These are phyloP conservation scores for Blastobasis lacticolella DNA, from an alignment of 2,888 invertebrate species.

Conservation along the genomic window DNA sequence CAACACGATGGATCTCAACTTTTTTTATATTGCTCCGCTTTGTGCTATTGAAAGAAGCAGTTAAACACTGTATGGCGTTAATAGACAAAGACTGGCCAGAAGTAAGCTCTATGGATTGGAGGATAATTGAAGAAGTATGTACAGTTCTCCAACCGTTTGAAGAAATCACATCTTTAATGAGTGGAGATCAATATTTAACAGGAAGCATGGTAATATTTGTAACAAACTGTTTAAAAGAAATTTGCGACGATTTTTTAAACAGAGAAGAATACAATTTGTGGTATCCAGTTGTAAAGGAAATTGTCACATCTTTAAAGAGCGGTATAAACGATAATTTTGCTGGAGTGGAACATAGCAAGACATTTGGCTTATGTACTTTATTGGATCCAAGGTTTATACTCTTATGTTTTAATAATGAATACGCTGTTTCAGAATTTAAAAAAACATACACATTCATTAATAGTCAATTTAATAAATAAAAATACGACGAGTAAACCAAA, in stretches of 20 bases:
- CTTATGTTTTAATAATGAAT: slow-evolving; percentile 5
- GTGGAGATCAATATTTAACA: slow-evolving; percentile 14
- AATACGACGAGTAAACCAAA: slow-evolving; percentile 1
- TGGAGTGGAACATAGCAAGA: slow-evolving; percentile 4
- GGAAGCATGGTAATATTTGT: slow-evolving; percentile 12
- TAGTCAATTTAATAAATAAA: slow-evolving; percentile 8
- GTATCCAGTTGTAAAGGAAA: not conserved
- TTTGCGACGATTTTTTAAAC: slow-evolving; percentile 1
- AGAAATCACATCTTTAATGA: slow-evolving; percentile 12
- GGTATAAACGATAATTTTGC: not conserved
- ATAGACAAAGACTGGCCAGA: slow-evolving; percentile 7
- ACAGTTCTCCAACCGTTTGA: slow-evolving; percentile 12
- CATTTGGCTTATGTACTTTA: slow-evolving; percentile 7
- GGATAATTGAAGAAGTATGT: slow-evolving; percentile 4
- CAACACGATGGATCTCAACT: slow-evolving; percentile 16
- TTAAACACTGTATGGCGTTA: slow-evolving; percentile 7
- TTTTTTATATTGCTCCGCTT: slow-evolving; percentile 10
- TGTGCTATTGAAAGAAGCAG: slow-evolving; percentile 7
- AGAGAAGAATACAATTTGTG: not conserved
- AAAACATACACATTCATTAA: not conserved
- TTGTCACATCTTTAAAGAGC: not conserved
- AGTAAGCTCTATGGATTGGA: slow-evolving; percentile 6
- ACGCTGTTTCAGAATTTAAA: slow-evolving; percentile 5
- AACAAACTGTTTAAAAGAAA: slow-evolving; percentile 1
- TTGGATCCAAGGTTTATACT: slow-evolving; percentile 11